Evolutionary conservation across 2,113 vertebrate genomes (phyloP).

Genomic region (Petroica traversi): DNA sequence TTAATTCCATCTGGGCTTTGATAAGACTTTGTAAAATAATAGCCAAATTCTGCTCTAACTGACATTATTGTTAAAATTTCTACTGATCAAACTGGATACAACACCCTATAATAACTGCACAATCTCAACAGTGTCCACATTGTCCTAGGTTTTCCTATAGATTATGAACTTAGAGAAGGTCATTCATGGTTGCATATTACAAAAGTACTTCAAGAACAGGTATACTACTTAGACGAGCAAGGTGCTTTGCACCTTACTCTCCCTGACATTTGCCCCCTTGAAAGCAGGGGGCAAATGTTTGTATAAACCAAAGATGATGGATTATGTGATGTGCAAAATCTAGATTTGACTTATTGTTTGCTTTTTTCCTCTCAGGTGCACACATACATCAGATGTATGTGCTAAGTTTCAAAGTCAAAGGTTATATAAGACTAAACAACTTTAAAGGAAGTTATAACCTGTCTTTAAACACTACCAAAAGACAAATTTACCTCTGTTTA

Average conservation of each 20-base stretch:
- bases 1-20: neutral
- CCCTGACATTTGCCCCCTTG: fast-evolving
- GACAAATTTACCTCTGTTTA: neutral
- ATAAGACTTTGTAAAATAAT: neutral
- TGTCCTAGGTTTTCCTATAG: neutral
- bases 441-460: neutral
- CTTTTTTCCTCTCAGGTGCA: neutral
- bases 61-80: neutral
- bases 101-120: neutral
- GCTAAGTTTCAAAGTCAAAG: neutral
- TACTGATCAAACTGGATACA: neutral
- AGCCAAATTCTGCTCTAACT: neutral
- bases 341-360: neutral
- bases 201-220: neutral
- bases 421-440: neutral
- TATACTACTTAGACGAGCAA: neutral
- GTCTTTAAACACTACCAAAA: neutral
- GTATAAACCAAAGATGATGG: neutral
- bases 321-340: neutral
- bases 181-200: neutral
- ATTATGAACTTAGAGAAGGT: neutral
- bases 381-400: neutral
- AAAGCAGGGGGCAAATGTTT: neutral
- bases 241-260: neutral
- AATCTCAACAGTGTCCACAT: neutral